These are phyloP conservation scores for Parnassius orleans DNA, from an alignment of 2,888 invertebrate genomes.

Conservation along the genomic window DNA sequence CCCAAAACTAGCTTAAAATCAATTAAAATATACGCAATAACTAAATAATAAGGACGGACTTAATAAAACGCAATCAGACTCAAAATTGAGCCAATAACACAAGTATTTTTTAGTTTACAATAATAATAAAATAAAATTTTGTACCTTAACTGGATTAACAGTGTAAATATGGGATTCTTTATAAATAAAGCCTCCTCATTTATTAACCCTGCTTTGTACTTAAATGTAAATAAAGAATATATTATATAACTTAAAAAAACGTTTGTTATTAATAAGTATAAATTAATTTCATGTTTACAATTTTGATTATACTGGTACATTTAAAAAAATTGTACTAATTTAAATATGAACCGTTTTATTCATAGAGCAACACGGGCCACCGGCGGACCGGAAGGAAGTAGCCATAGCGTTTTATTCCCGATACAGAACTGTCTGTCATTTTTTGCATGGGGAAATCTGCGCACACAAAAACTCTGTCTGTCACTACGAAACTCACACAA, in stretches of 20 bases:
- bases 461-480: too few species aligned
- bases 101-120: constrained; percentile 15
- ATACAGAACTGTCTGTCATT: too few species aligned
- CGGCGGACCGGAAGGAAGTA: too few species aligned
- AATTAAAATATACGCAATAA: constrained; percentile 14
- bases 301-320: too few species aligned
- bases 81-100: constrained; percentile 21
- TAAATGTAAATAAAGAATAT: constrained; percentile 23
- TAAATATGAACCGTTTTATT: too few species aligned
- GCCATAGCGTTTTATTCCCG: too few species aligned
- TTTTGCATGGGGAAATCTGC: too few species aligned
- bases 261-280: too few species aligned
- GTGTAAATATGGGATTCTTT: constrained; percentile 32
- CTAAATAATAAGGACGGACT: constrained; percentile 23
- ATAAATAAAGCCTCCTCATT: constrained; percentile 35
- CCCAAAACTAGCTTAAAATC: constrained; percentile 20
- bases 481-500: too few species aligned
- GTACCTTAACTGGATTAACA: constrained; percentile 33
- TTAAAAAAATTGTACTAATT: too few species aligned
- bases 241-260: not conserved
- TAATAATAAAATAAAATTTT: constrained; percentile 30
- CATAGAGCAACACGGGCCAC: too few species aligned
- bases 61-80: constrained; percentile 22
- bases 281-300: too few species aligned
- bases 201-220: constrained; percentile 34